Base-by-base conservation (phyloP, 1,140 invertebrate genomes). In the Aporrectodea caliginosa region DNA sequence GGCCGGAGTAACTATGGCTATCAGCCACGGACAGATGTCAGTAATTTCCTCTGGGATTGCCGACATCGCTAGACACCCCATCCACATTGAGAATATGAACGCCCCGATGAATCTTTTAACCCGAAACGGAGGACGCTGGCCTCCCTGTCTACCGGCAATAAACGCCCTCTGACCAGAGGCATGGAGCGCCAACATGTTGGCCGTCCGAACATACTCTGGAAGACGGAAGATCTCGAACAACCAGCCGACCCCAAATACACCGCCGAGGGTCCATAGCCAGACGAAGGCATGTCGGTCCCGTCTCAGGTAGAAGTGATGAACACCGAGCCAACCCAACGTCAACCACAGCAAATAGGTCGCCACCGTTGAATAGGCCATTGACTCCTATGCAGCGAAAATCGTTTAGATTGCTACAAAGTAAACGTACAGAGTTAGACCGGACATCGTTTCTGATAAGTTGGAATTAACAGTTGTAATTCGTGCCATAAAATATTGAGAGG, bases 251-350 rank as follows among this genome's bases (percentile, higher is more conserved):
- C 94, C 94, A 83, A 93, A 90, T 84, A 94, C 94, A 2, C 95
- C 95, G 22, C 94, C 96, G 16, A 94, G 88, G 0, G 94, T 94
- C 73, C 92, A 92, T 90, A 93, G 93, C 91, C 93, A 95, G 0
- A 96, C 89, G 84, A 98, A 93, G 0, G 93, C 95, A 84, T 98
- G 96, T 22, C 92, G 90, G 87, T 97, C 94, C 78, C 95, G 89
- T 70, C 92, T 91, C 69, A 98, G 88, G 86, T 98, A 98, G 84
- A 97, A 91, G 86, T 97, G 95, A 89, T 98, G 96, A 0, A 95
- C 87, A 0, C 96, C 95, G 82, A 94, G 92, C 82, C 94, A 89
- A 14, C 95, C 96, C 35, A 94, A 94, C 81, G 95, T 90, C 0
- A 95, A 84, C 95, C 95, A 97, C n/a, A 94, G 88, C n/a, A n/a